Evolutionary conservation across 2,888 invertebrate genomes (phyloP), one percentile per base, ranked within the genome.

Genomic region (Caradrina kadenii): DNA sequence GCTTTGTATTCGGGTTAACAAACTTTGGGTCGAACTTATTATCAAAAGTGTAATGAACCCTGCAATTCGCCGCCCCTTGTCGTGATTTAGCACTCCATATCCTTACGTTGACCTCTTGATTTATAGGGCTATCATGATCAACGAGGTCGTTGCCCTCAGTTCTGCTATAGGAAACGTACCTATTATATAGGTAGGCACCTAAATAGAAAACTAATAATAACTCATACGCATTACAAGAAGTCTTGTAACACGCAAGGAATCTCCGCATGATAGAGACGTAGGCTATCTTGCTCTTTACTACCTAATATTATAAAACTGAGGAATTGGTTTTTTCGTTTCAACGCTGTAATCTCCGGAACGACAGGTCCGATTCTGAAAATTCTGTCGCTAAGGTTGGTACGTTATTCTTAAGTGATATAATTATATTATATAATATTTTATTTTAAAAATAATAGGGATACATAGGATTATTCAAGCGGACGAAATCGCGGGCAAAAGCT

Each of bases 71-170:
- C 48, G 48, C 63, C 69, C 79, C 54, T 42, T 62, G 50, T 48
- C 54, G 75, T 80, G 68, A 73, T 79, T 78, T 63, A 49, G 63
- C 35, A 31, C 68, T 22, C 49, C 49, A 60, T 66, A 66, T 69
- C 59, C 60, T 74, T 52, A 56, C 63, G 56, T 67, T 60, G 61
- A 74, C 60, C 63, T 54, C 53, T 22, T 74, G 60, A 58, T 50
- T 54, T 58, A 74, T 48, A 42, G 21, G 21, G 19, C 49, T 63
- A 26, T 63, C 75, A 48, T 62, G 58, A 50, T 52, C 3, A 49
- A 17, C n/a, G 31, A 60, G 76, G 67, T 64, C 61, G 35, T 80
- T 80, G 56, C 50, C 56, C 53, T 45, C 15, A 54, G 42, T 53
- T 59, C 21, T 62, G 26, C 10, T 50, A 17, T 22, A 39, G 42